Percentiles rank a stretch among this genome's conserved stretches.
Conservation (phyloP, 1,140 invertebrate species). For the Solenopsis invicta region DNA sequence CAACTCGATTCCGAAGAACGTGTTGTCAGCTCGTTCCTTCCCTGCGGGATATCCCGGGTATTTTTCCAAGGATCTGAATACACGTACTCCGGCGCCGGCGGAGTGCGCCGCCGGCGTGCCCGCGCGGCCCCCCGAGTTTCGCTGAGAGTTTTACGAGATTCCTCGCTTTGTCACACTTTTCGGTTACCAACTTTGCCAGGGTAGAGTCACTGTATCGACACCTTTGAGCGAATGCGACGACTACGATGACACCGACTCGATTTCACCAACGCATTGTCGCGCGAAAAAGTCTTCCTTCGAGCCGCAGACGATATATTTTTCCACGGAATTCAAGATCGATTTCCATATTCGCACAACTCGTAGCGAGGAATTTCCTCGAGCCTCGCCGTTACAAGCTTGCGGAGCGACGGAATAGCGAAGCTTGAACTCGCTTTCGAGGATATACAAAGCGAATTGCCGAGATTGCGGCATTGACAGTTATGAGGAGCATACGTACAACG, state of each 20-base stretch:
- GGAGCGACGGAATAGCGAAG: not conserved
- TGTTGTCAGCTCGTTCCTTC: conserved; percentile 60
- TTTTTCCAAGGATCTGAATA: conserved; percentile 72
- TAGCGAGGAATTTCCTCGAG: not conserved
- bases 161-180: conserved; percentile 71
- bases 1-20: conserved; percentile 71
- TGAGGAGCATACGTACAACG: not conserved
- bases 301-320: conserved; percentile 38
- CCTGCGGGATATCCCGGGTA: conserved; percentile 64
- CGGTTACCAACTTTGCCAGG: conserved; percentile 64
- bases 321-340: conserved; percentile 43
- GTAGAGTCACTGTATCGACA: conserved; percentile 62
- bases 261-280: conserved; percentile 61
- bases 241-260: conserved; percentile 42
- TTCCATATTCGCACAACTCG: not conserved
- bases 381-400: not conserved
- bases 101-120: conserved; percentile 17
- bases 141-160: conserved; percentile 70
- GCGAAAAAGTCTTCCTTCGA: conserved; percentile 13
- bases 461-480: conserved; percentile 3
- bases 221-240: conserved; percentile 61
- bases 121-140: conserved; percentile 27
- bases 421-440: not conserved
- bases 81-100: conserved; percentile 44
- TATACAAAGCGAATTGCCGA: conserved; percentile 10